A percentile compares a stretch with the other conserved stretches of the same genome.
phyloP scores from a whole-genome alignment of 1,140 invertebrate genomes.

The Diachasmimorpha longicaudata region DNA sequence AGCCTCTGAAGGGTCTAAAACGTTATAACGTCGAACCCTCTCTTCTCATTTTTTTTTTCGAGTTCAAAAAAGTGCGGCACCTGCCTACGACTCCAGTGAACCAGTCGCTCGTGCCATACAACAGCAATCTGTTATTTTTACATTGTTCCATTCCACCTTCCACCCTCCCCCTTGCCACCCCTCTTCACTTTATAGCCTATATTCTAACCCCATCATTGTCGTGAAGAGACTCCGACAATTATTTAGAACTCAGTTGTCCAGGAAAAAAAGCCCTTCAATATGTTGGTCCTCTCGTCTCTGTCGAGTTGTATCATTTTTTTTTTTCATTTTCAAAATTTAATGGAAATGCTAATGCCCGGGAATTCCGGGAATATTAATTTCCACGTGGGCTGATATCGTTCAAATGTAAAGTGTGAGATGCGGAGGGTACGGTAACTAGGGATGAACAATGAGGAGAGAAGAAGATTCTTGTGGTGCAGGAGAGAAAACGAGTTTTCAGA shows the following conservation, averaged over 20 bases:
- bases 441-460: constrained; percentile 8
- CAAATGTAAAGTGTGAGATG: constrained; percentile 47
- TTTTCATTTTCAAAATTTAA: not conserved
- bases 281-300: not conserved
- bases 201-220: constrained; percentile 13
- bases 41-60: constrained; percentile 28
- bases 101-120: constrained; percentile 49
- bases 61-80: constrained; percentile 52
- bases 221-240: not conserved
- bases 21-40: constrained; percentile 11
- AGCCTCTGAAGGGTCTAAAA: constrained; percentile 37
- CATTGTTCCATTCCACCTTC: constrained; percentile 22
- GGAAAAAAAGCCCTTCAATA: not conserved
- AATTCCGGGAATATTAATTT: constrained; percentile 46
- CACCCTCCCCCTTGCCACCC: constrained; percentile 14
- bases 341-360: not conserved
- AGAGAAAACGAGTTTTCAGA: constrained; percentile 39
- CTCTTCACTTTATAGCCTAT: constrained; percentile 5
- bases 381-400: constrained; percentile 55
- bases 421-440: constrained; percentile 15
- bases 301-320: not conserved
- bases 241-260: not conserved
- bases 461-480: constrained; percentile 29
- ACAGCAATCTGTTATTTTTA: constrained; percentile 56
- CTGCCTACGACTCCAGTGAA: constrained; percentile 46